These are phyloP conservation scores for Clarias laeviceps DNA, from an alignment of 2,797 vertebrate species.

Conservation along the genomic window DNA sequence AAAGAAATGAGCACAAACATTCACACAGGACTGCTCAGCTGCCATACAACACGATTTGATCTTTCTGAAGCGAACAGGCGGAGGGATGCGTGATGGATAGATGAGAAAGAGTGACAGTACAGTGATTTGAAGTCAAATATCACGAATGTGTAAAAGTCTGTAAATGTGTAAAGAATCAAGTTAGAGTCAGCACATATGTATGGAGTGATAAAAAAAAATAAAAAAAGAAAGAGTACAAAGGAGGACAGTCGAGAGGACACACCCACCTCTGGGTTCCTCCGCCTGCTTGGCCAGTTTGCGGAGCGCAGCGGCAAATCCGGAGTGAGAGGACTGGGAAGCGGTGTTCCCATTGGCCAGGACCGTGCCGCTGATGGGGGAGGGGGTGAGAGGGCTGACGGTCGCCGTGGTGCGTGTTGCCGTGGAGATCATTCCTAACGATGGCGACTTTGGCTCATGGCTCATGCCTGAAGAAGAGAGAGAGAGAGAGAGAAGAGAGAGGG, in stretches of 20 bases:
- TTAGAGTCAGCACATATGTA: background rate
- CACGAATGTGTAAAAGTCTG: background rate
- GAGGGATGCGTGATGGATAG: background rate
- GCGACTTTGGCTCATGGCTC: conserved; percentile 98
- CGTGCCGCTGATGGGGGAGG: conserved; percentile 84
- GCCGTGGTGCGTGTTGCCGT: conserved; percentile 93
- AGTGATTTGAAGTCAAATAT: background rate
- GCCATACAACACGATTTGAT: background rate
- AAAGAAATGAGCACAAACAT: background rate
- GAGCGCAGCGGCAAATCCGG: conserved; percentile 95
- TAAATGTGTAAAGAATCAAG: background rate
- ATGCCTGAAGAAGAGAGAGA: conserved; percentile 81
- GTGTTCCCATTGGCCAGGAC: conserved; percentile 93
- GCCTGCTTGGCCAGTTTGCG: conserved; percentile 99
- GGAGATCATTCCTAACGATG: conserved; percentile 97
- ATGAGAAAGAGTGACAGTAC: background rate
- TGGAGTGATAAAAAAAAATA: background rate
- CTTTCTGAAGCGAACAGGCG: too few relatives aligned
- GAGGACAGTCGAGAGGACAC: background rate
- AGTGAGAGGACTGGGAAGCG: conserved; percentile 86
- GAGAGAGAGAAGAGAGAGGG: conserved; percentile 13
- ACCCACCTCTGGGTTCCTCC: conserved; percentile 94
- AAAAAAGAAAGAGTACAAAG: conserved; percentile 15
- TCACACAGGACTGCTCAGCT: background rate
- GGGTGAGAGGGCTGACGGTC: conserved; percentile 94